Evolutionary conservation across 1,140 invertebrate species (phyloP).

Genomic region (Platorchestia sp.): DNA sequence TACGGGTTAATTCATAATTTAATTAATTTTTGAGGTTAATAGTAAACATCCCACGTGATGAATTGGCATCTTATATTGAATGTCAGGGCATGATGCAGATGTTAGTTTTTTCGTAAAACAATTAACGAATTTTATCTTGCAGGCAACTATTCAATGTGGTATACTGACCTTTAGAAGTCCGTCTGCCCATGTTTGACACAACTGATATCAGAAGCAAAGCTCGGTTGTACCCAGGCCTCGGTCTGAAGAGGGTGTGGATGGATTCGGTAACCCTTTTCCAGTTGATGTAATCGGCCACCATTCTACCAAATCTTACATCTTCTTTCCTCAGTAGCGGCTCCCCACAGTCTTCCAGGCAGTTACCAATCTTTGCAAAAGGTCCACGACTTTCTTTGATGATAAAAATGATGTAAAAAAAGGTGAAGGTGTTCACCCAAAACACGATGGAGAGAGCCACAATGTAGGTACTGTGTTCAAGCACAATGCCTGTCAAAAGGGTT

Average conservation of each 20-base stretch:
- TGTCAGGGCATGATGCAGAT: too few species aligned
- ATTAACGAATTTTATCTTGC: too few species aligned
- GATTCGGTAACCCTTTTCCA: conserved; percentile 61
- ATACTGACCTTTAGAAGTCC: conserved; percentile 60
- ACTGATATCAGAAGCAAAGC: conserved; percentile 58
- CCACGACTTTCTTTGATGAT: conserved; percentile 66
- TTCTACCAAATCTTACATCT: conserved; percentile 40
- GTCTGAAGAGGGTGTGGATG: conserved; percentile 63
- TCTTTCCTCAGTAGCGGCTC: conserved; percentile 48
- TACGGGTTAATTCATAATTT: too few species aligned
- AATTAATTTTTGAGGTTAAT: too few species aligned
- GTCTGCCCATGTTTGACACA: conserved; percentile 60
- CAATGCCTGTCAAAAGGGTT: conserved; percentile 56
- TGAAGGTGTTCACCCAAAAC: conserved; percentile 55
- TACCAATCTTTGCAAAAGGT: conserved; percentile 60
- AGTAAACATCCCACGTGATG: too few species aligned
- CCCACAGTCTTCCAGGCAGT: conserved; percentile 34
- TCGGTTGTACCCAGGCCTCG: conserved; percentile 58
- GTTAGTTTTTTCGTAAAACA: too few species aligned
- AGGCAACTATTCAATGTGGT: too few species aligned
- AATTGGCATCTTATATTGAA: too few species aligned
- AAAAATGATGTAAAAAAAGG: conserved; percentile 58
- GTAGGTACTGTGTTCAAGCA: conserved; percentile 60
- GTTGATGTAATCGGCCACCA: conserved; percentile 63
- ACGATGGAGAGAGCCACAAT: conserved; percentile 59